Base-by-base conservation (phyloP, 2,113 vertebrate genomes). In the Silurus glanis region DNA sequence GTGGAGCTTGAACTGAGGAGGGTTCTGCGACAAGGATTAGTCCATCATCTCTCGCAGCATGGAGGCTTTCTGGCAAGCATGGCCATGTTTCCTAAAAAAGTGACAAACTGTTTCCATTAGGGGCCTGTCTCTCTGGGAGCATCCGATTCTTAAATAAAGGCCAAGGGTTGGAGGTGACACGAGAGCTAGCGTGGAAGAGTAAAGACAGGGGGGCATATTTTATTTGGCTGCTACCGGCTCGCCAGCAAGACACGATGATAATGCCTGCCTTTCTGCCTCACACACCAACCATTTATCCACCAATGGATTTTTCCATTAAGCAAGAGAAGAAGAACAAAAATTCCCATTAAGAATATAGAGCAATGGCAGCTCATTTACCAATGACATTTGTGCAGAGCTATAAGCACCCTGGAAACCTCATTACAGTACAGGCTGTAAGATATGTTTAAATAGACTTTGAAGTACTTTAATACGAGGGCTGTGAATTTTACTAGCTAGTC, bases 81-180 rank as follows among this genome's bases (percentile, higher is more conserved):
- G 82, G 82, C 74, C 82, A 83, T 88, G n/a, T 23, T 81, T 83
- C 80, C 67, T 37, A 37, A 82, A 71, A 89, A 83, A 81, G 86
- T 79, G 80, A 90, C 80, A 87, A 82, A 88, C 76, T 81, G 81
- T 85, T 84, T 87, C 84, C 58, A 75, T 90, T 87, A 88, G 86
- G 19, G 17, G 53, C 55, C 78, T 67, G 84, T 85, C 82, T 90
- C 79, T 88, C 80, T 51, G 7, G 25, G 64, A 83, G 76, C 71
- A n/a, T 82, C 79, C 64, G 47, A 86, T 86, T 75, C 87, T 88
- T 90, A 86, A 86, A 88, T 88, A 88, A 88, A 88, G 82, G 84
- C 64, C 80, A 87, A n/a, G 67, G 61, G 64, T 75, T 82, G 81
- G 80, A 86, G 83, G 85, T 90, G 88, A 90, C 86, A 85, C 23